These are phyloP conservation scores for Hemicrepidius hirtus DNA, from an alignment of 2,888 invertebrate genomes.

Conservation along the genomic window DNA sequence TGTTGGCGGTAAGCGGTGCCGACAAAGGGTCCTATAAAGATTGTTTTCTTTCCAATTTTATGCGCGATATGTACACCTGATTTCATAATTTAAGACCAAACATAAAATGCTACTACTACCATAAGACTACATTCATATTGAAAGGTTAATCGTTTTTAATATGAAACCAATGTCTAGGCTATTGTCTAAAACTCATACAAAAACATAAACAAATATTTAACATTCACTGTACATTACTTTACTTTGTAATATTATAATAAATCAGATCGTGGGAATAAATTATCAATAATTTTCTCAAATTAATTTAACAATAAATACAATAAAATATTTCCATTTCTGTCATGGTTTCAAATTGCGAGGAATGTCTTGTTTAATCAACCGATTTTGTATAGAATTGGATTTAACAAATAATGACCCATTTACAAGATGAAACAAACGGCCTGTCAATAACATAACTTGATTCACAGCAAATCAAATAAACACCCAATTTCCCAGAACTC, in stretches of 20 bases:
- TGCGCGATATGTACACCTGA: slow-evolving; percentile 49
- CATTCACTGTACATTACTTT: neutral
- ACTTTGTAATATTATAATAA: slow-evolving; percentile 5
- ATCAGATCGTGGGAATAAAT: slow-evolving; percentile 5
- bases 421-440: neutral
- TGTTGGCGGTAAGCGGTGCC: slow-evolving; percentile 39
- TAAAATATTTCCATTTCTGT: too few relatives aligned
- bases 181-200: slow-evolving; percentile 13
- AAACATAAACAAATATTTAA: slow-evolving; percentile 5
- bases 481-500: neutral
- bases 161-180: slow-evolving; percentile 12
- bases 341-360: neutral
- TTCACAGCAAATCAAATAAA: slow-evolving; percentile 1
- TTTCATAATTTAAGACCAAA: slow-evolving; percentile 47
- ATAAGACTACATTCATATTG: slow-evolving; percentile 15
- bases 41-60: slow-evolving; percentile 50
- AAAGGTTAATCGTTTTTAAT: slow-evolving; percentile 16
- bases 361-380: neutral
- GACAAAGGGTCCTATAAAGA: slow-evolving; percentile 46
- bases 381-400: neutral
- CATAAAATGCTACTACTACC: slow-evolving; percentile 28
- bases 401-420: neutral
- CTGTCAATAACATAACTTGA: slow-evolving; percentile 16
- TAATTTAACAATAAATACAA: too few relatives aligned
- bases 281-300: neutral